Percentiles rank a stretch among this genome's conserved stretches.
phyloP scores from a whole-genome alignment of 2,797 vertebrate species.

The Parambassis ranga region DNA sequence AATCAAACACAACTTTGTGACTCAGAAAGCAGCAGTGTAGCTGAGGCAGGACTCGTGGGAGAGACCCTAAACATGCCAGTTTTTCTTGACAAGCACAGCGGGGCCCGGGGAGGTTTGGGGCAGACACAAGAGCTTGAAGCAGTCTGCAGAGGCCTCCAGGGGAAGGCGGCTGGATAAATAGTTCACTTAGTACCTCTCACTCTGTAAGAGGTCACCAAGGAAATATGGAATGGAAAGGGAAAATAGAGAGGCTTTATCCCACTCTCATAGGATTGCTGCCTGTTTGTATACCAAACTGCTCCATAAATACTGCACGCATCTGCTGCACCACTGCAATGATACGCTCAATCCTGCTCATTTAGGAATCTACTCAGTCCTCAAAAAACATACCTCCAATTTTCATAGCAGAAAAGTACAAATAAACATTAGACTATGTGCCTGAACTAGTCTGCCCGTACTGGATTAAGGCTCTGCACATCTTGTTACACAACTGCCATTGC shows the following conservation, averaged over 20 bases:
- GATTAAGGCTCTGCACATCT: not conserved
- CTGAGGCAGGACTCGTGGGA: slow-evolving; percentile 69
- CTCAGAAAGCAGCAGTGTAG: slow-evolving; percentile 46
- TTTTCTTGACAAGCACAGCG: slow-evolving; percentile 83
- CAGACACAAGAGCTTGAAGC: slow-evolving; percentile 82
- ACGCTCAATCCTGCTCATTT: not conserved
- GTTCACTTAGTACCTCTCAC: slow-evolving; percentile 76
- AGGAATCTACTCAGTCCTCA: not conserved
- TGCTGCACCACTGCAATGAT: slow-evolving; percentile 31
- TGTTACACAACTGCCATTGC: slow-evolving; percentile 57
- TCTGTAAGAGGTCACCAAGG: slow-evolving; percentile 84
- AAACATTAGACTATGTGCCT: too few species aligned
- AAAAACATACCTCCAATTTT: not conserved
- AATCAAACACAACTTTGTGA: slow-evolving; percentile 71
- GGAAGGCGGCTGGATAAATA: slow-evolving; percentile 80
- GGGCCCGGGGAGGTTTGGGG: slow-evolving; percentile 65
- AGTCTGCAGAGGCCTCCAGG: slow-evolving; percentile 74
- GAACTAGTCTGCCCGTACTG: not conserved
- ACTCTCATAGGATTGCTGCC: slow-evolving; percentile 55
- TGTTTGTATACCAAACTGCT: slow-evolving; percentile 56
- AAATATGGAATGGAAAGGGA: slow-evolving; percentile 68
- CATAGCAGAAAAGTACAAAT: not conserved
- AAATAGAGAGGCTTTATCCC: slow-evolving; percentile 49
- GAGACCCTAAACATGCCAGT: slow-evolving; percentile 78
- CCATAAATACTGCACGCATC: slow-evolving; percentile 61